Base-by-base conservation (phyloP, 2,888 invertebrate species). In the Netelia fuscicornis region DNA sequence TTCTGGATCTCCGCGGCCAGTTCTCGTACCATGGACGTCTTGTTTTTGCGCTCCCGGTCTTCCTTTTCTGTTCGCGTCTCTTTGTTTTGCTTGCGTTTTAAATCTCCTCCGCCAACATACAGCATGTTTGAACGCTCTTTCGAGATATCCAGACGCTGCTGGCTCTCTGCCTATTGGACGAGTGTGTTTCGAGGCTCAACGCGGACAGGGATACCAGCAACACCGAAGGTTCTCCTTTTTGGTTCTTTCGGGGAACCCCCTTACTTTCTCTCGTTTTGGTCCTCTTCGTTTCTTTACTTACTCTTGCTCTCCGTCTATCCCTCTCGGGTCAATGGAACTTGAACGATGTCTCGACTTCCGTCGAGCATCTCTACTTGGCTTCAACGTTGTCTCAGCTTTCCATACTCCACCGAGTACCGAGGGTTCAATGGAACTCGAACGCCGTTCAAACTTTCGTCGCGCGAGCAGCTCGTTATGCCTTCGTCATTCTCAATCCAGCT, bases 261-360 rank as follows among this genome's bases (percentile, higher is more conserved):
- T 79, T 42, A 23, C 20, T 8, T 44, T 71, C 23, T 83, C 54
- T 52, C 70, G 42, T 23, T 74, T n/a, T 25, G 30, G 44, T 83
- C 48, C 20, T 10, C 56, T 13, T n/a, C 17, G 58, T 68, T 58
- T 37, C 37, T 37, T 37, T 37, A 37, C 37, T 37, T 37, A 37
- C 37, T 37, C 37, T 37, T 37, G 37, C 48, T 13, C 48, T 84
- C 84, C 75, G 70, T 20, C 54, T 37, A 37, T 23, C 17, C 48
- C 58, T 62, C 70, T 62, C 75, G 60, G 83, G 85, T 85, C 83
- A 85, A 85, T 76, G 85, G 17, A 85, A 83, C 83, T 77, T 75
- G 74, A 76, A 76, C 76, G 85, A 85, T 76, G 42, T 60, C 48
- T 52, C 65, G 70, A 78, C 74, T 80, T 75, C 52, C 81, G n/a